A percentile compares a stretch with the other conserved stretches of the same genome.
These are phyloP conservation scores for Indicator indicator DNA, from an alignment of 2,113 vertebrate genomes.

Conservation along the genomic window DNA sequence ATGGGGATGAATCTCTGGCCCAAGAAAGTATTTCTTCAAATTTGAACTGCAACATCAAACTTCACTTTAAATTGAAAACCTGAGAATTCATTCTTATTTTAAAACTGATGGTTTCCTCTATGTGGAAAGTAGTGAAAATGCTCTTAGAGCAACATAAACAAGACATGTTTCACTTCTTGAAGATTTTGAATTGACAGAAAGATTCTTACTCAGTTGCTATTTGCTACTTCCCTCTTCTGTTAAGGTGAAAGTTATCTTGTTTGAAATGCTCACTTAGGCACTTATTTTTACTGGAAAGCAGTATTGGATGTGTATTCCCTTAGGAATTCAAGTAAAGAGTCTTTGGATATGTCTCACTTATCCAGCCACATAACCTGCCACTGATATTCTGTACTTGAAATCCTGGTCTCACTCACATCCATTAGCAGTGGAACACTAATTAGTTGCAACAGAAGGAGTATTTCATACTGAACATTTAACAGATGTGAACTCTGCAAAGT, in stretches of 20 bases:
- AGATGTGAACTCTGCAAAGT: not conserved
- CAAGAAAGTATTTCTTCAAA: not conserved
- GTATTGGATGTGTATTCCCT: not conserved
- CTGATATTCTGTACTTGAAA: not conserved
- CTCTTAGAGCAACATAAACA: not conserved
- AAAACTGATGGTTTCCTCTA: not conserved
- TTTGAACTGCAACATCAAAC: not conserved
- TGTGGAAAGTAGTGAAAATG: not conserved
- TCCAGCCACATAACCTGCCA: not conserved
- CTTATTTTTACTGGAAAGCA: not conserved
- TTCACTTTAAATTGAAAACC: not conserved
- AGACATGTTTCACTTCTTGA: not conserved
- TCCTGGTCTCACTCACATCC: not conserved
- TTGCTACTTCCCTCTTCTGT: not conserved
- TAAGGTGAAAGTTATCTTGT: not conserved
- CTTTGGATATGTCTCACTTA: not conserved
- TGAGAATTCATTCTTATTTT: not conserved
- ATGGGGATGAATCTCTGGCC: not conserved
- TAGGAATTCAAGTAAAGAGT: not conserved
- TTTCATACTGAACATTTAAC: constrained; percentile 11
- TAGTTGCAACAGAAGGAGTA: not conserved
- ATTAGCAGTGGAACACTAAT: not conserved
- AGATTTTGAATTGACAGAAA: not conserved
- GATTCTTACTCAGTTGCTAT: not conserved
- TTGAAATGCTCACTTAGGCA: not conserved